Percentiles rank a stretch among this genome's conserved stretches.
Conservation (phyloP, 2,888 invertebrate species). For the Himalopsyche kuldschensis region DNA sequence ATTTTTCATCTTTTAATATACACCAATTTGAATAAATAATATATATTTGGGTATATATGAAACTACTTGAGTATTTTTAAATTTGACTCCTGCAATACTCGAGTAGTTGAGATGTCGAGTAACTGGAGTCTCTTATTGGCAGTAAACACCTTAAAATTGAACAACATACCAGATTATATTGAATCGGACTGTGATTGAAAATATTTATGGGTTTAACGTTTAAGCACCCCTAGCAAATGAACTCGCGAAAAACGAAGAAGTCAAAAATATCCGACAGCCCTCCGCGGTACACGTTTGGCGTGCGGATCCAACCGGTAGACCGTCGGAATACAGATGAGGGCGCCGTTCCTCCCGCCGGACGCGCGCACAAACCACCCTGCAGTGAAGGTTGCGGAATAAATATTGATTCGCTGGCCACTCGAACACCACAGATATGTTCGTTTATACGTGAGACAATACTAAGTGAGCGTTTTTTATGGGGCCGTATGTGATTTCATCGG, state of each 20-base stretch:
- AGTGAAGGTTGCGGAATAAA: conserved; percentile 27
- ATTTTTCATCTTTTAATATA: too few relatives aligned
- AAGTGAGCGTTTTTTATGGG: not conserved
- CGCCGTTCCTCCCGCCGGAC: not conserved
- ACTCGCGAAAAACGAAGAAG: not conserved
- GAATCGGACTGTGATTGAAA: too few relatives aligned
- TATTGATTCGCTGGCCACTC: conserved; percentile 23
- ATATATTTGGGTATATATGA: too few relatives aligned
- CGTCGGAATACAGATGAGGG: conserved; percentile 22
- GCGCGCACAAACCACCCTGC: conserved; percentile 7
- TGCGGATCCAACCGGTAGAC: not conserved
- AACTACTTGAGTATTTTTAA: too few relatives aligned
- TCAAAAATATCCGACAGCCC: not conserved
- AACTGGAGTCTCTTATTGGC: too few relatives aligned
- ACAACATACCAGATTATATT: too few relatives aligned
- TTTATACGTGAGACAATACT: not conserved
- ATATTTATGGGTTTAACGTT: too few relatives aligned
- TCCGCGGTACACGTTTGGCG: not conserved
- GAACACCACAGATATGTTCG: not conserved
- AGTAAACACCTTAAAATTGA: too few relatives aligned
- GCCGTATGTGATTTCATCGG: not conserved
- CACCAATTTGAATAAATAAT: too few relatives aligned
- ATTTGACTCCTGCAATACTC: too few relatives aligned
- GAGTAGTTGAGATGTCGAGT: too few relatives aligned
- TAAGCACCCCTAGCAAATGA: not conserved